Base-by-base conservation (phyloP, 1,140 invertebrate genomes). In the Drosophila kanapiae region DNA sequence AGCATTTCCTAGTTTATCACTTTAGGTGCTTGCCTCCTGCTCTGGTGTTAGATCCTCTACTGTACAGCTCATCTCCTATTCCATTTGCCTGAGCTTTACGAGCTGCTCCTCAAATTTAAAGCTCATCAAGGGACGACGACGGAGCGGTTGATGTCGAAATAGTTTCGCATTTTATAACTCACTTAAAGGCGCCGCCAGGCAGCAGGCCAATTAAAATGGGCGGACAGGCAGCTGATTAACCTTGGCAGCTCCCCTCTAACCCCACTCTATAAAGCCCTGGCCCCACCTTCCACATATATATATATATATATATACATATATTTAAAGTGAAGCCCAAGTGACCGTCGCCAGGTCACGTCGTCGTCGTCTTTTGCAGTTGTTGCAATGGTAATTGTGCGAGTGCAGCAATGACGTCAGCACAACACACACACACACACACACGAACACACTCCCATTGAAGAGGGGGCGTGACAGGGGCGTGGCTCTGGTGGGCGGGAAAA, bases 121-220 rank as follows among this genome's bases (percentile, higher is more conserved):
- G 84, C 85, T 84, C 80, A 80, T 88, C 80, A 88, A 86, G 78
- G 53, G 61, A 58, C 16, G 35, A 31, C 6, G 31, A 31, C 31
- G 31, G 31, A 31, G n/a, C 47, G 61, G 62, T 5, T 69, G 53
- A 56, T 56, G 57, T 69, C 85, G 67, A 80, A 86, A 88, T 86
- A 86, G 83, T 88, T 86, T 72, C 71, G 71, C 80, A 88, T 86
- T 87, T 87, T 88, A 87, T 88, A 88, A 88, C 83, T 87, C 83
- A 87, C 82, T 87, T 87, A 88, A 78, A 80, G 84, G 53, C 68
- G 77, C 72, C 77, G 53, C 53, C 53, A 40, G 62, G 62, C 64
- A 79, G 77, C 54, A 56, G 86, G 84, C 84, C 83, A 87, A 87
- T 87, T 87, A 87, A 87, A 88, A 80, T 84, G 85, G 75, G 77